Base-by-base conservation (phyloP, 2,113 vertebrate species). In the Alethe castanea region DNA sequence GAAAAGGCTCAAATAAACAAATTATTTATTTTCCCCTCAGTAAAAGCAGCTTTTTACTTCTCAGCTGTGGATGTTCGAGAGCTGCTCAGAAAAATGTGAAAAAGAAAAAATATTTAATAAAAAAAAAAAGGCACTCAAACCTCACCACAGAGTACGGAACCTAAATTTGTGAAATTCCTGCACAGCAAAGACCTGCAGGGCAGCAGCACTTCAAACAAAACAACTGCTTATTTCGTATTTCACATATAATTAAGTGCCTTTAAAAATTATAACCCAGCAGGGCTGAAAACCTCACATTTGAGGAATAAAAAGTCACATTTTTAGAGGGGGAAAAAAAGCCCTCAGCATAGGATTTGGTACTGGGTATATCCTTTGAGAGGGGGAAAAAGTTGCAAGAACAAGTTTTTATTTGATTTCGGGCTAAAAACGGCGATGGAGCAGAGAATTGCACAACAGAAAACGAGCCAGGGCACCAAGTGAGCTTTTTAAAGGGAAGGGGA, bases 381-480 rank as follows among this genome's bases (percentile, higher is more conserved):
- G 24, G 20, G 15, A 19, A 28, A 54, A 72, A 57, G n/a, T 0
- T 44, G 19, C 1, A 0, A 47, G 35, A 35, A 33, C 1, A 38
- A 57, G 17, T 56, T 92, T 91, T 96, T 76, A 81, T 94, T 84
- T 26, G 6, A 81, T 74, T 82, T 87, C 53, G 35, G 47, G 11
- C 72, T 22, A 12, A 81, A 90, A 88, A 4, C 12, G 5, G 15
- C 0, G 0, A 47, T 0, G 24, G 71, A 64, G 26, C 1, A n/a
- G 76, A 86, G 62, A 56, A 54, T 12, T 64, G 72, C 92, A 74
- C 74, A 50, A 54, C 3, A 22, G 45, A 59, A 35, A 59, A 59
- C 1, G 1, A 81, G 53, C 65, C 1, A 1, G 50, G 52, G 70
- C 38, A 44, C 29, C 25, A 3, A 23, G 22, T 6, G 1, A 1